Evolutionary conservation across 2,797 vertebrate species (phyloP).

Genomic region (Urocyon cinereoargenteus): DNA sequence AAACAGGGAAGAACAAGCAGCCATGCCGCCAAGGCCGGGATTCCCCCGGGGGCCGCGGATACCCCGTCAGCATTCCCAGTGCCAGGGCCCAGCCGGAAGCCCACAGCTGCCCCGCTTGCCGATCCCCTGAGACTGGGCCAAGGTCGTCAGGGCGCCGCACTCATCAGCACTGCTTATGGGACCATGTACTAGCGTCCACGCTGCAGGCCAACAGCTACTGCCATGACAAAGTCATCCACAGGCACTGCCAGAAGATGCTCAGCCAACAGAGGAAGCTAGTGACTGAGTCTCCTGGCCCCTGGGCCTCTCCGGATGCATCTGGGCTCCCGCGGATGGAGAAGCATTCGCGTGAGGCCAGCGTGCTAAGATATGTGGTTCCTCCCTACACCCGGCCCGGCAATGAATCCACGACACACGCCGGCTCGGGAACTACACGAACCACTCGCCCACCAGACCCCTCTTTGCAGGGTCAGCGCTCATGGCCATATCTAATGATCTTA

Average conservation of each 20-base stretch:
- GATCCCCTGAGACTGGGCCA: background rate
- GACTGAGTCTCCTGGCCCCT: background rate
- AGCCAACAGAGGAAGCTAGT: background rate
- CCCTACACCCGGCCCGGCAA: background rate
- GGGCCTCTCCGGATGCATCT: no score
- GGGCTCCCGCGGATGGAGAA: background rate
- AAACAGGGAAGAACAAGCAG: background rate
- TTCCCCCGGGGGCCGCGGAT: accelerated
- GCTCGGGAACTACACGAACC: background rate
- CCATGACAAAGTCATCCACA: background rate
- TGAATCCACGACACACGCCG: accelerated
- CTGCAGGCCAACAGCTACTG: background rate
- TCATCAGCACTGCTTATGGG: accelerated
- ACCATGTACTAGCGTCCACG: background rate
- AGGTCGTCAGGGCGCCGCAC: accelerated
- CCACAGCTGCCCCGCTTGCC: accelerated
- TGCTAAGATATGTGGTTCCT: accelerated
- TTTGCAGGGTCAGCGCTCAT: background rate
- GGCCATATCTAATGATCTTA: background rate
- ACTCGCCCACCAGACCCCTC: accelerated
- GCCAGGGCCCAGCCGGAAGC: background rate
- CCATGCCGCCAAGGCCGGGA: background rate
- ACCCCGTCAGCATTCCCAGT: accelerated
- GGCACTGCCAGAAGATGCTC: background rate
- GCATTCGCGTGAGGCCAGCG: accelerated